Conservation (phyloP, 2,113 vertebrate species). For the Sterna hirundo region DNA sequence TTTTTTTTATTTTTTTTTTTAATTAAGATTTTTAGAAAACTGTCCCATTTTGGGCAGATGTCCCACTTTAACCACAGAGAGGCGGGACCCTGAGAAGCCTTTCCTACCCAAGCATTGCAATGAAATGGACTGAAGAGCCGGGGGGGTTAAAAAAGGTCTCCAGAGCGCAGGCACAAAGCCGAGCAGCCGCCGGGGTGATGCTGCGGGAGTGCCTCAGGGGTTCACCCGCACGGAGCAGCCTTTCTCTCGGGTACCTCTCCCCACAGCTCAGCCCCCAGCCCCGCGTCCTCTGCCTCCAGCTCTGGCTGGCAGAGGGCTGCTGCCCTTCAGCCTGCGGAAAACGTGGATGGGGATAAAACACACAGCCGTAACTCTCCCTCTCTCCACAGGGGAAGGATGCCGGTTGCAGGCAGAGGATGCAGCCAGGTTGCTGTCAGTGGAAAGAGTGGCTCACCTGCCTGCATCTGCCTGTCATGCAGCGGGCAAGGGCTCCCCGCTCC, state of each 20-base stretch:
- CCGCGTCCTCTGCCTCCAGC: rapidly evolving
- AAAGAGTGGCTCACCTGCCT: neutral
- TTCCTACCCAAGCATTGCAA: neutral
- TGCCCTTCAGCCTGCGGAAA: neutral
- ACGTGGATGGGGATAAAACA: rapidly evolving
- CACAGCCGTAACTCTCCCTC: rapidly evolving
- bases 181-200: rapidly evolving
- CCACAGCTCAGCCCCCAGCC: neutral
- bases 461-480: neutral
- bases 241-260: rapidly evolving
- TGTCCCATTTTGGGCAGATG: neutral
- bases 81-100: neutral
- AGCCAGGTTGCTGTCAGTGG: constrained; percentile 16
- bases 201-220: neutral
- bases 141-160: neutral
- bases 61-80: neutral
- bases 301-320: neutral
- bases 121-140: rapidly evolving
- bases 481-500: rapidly evolving
- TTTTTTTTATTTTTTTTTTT: neutral
- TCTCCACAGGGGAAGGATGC: neutral
- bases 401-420: neutral
- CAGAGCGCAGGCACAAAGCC: neutral
- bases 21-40: neutral
- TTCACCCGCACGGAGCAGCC: neutral